Evolutionary conservation across 2,113 vertebrate species (phyloP), one percentile per base, ranked within the genome.

Genomic region (Zootoca vivipara): DNA sequence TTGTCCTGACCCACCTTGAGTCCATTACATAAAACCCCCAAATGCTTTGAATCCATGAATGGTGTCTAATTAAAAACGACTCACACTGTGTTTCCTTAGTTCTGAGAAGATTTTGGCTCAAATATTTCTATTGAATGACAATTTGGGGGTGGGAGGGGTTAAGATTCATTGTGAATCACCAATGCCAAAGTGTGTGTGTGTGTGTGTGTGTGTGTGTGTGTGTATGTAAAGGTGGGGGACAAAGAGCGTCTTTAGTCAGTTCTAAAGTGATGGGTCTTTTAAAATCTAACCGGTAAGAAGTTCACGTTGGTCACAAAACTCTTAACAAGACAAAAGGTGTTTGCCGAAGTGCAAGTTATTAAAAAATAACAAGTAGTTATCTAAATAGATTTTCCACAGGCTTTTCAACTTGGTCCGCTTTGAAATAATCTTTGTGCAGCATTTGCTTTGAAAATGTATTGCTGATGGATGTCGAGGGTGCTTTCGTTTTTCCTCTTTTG

Each of bases 341-440:
- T 52, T 85, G 3, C 22, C 82, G 42, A 13, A 74, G 13, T 35
- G 7, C 82, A 83, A 16, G 15, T 24, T 85, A 82, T 26, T 70
- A 18, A 56, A 82, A 84, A 83, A 33, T 0, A 46, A 6, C 79
- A 84, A 70, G 56, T 90, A 85, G 33, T 5, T 90, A 85, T 0
- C 1, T 22, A 42, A 42, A 78, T 77, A 88, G 22, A 18, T 88
- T 92, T 93, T 81, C 42, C 35, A 20, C n/a, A 5, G 1, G n/a
- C 90, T 90, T 94, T 91, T 82, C 58, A 85, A 30, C 1, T 82
- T 8, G 38, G 75, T 64, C 35, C 84, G 26, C 4, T 82, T n/a
- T 86, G 28, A 87, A 85, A 62, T 87, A 81, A 83, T n/a, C 18
- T 83, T 83, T 88, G 73, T 88, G 3, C 12, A 72, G 30, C 28